Base-by-base conservation (phyloP, 2,797 vertebrate species). In the Myotis planiceps region DNA sequence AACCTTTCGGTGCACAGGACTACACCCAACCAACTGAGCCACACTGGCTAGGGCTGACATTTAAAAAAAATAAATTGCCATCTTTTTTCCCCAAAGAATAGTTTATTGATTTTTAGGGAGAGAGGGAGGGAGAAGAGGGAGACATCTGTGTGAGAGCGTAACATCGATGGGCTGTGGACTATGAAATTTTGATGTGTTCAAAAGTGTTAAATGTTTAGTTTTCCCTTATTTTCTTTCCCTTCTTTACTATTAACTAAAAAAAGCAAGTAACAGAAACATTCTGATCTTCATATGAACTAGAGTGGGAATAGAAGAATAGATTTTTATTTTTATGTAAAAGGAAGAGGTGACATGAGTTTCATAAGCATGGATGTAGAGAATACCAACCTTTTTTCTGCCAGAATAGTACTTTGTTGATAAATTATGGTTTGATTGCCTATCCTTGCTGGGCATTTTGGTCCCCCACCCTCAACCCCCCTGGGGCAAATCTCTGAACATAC, bases 301-400 rank as follows among this genome's bases (percentile, higher is more conserved):
- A 32, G 18, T 83, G 23, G 42, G 5, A 92, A 74, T 34, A 84
- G 45, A 79, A 12, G 25, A 76, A 60, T 6, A 81, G 23, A 53
- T 81, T 90, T 95, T 80, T 68, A 53, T 68, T 29, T 90, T 45
- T 81, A 42, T 82, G 69, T 88, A 88, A 76, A 87, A 69, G 25
- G 34, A 74, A 93, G 63, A 82, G 19, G n/a, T 76, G 27, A 63
- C 37, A 37, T 63, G 42, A 85, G 0, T 86, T 81, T 87, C 34
- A 90, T 51, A 93, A 89, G 81, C 34, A 63, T 0, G 5, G 60
- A 63, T 63, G 12, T 90, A 45, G 9, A 87, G 12, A 34, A n/a
- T 81, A 81, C 25, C 9, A 19, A 45, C 29, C n/a, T 47, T 60
- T 51, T 93, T 69, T 15, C 34, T 93, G 2, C 18, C 82, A 34